Percentiles rank a stretch among this genome's conserved stretches.
phyloP scores from a whole-genome alignment of 2,888 invertebrate species.

The Ptilodon capucinus region DNA sequence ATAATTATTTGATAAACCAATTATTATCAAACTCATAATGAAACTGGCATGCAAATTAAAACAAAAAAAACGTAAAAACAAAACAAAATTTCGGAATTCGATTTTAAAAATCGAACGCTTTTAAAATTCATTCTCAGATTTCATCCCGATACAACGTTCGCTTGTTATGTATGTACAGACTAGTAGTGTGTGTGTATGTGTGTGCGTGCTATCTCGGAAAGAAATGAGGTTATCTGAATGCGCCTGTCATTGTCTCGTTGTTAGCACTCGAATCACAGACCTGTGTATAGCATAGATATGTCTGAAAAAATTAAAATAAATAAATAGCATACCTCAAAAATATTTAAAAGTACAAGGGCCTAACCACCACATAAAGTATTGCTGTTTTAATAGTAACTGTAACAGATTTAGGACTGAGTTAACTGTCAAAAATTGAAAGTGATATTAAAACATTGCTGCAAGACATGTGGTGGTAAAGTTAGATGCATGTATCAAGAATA shows the following conservation, averaged over 20 bases:
- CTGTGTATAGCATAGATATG: slow-evolving; percentile 23
- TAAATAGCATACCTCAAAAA: too few species aligned
- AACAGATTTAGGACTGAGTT: too few species aligned
- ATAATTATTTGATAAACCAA: too few species aligned
- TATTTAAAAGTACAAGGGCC: too few species aligned
- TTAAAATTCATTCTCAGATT: slow-evolving; percentile 25
- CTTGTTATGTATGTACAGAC: slow-evolving; percentile 27
- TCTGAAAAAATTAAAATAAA: slow-evolving; percentile 1
- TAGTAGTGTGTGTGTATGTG: slow-evolving; percentile 21
- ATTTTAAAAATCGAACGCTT: neutral
- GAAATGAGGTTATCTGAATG: slow-evolving; percentile 81
- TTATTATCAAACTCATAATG: too few species aligned
- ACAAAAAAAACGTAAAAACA: neutral
- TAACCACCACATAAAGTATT: too few species aligned
- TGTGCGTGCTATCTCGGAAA: slow-evolving; percentile 70
- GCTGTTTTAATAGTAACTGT: too few species aligned
- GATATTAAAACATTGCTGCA: too few species aligned
- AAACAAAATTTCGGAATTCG: neutral
- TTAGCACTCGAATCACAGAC: slow-evolving; percentile 47
- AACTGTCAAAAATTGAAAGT: too few species aligned
- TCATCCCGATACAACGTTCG: slow-evolving; percentile 29
- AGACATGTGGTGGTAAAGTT: too few species aligned
- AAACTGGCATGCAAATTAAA: neutral
- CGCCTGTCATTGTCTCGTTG: slow-evolving; percentile 72
- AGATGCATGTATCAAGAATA: too few species aligned